Base-by-base conservation (phyloP, 2,797 vertebrate species). In the Gouania willdenowi region DNA sequence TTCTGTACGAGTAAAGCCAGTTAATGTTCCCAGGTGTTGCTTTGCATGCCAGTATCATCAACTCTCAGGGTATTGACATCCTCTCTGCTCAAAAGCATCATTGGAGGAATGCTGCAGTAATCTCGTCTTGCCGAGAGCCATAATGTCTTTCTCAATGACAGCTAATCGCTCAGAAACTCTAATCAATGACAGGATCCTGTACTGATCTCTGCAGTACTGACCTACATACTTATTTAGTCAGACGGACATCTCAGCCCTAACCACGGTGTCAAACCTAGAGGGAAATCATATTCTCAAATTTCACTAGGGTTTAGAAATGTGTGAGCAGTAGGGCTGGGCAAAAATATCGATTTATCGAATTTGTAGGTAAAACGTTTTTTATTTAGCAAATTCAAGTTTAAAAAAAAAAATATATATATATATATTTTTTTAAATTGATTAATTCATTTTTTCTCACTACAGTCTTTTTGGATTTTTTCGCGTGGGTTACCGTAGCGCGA, bases 51-150 rank as follows among this genome's bases (percentile, higher is more conserved):
- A 48, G 13, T 20, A 49, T 30, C 11, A 10, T 37, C 16, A 8
- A 14, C 8, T 26, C 37, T 2, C 12, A 15, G 19, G 21, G 46
- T 32, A 20, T 54, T 11, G 7, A 48, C 15, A 1, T 17, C 45
- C 5, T 40, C 10, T 26, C 5, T 6, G 6, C 24, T 5, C 10
- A 15, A 20, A 3, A 32, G 8, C 24, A 10, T 42, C 14, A 18
- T 2, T 6, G 26, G n/a, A 52, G 32, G 61, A 52, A 72, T 68
- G 57, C 40, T 45, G 45, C 31, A 61, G 49, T 9, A 31, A 61
- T 55, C 56, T 24, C 10, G 43, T 38, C 13, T 26, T 27, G 42
- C 48, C 28, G 5, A 0, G 8, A 32, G 32, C 34, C 8, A 12
- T 27, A 8, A 36, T 15, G 2, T 28, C 13, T 26, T 4, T 3